Percentiles rank a stretch among this genome's conserved stretches.
These are phyloP conservation scores for Cephus nigrinus DNA, from an alignment of 2,888 invertebrate species.

Conservation along the genomic window DNA sequence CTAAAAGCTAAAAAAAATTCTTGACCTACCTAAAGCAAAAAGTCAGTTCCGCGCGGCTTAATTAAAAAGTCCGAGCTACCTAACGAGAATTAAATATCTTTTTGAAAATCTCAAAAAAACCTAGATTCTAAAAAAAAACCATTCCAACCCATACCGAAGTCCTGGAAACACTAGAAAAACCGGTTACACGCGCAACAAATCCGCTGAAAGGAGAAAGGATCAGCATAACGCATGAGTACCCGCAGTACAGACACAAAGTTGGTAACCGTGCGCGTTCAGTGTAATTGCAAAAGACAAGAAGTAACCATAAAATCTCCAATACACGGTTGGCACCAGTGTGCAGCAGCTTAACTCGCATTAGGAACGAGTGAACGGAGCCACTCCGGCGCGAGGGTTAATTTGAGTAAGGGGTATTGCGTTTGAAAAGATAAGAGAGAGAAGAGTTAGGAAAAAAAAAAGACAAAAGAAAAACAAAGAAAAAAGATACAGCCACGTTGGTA, in stretches of 20 bases:
- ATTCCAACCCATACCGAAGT: neutral
- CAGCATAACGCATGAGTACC: neutral
- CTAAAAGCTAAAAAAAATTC: neutral
- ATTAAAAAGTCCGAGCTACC: neutral
- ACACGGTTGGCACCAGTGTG: neutral
- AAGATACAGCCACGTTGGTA: constrained; percentile 10
- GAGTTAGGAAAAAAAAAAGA: neutral
- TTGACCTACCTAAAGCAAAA: neutral
- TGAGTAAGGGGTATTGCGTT: neutral
- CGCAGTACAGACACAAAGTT: neutral
- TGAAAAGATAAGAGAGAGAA: constrained; percentile 5
- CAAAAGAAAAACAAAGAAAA: neutral
- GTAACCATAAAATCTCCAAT: neutral
- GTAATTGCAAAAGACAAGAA: neutral
- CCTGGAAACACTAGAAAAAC: neutral
- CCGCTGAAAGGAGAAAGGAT: neutral
- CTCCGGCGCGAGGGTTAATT: neutral
- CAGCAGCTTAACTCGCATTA: neutral
- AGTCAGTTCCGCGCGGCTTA: neutral
- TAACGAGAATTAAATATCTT: neutral
- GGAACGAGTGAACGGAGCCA: neutral
- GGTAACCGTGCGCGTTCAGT: neutral
- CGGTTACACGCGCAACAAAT: neutral
- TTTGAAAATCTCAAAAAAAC: neutral
- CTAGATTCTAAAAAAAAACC: neutral